Conservation (phyloP, 1,140 invertebrate species). For the Macrobrachium rosenbergii region DNA sequence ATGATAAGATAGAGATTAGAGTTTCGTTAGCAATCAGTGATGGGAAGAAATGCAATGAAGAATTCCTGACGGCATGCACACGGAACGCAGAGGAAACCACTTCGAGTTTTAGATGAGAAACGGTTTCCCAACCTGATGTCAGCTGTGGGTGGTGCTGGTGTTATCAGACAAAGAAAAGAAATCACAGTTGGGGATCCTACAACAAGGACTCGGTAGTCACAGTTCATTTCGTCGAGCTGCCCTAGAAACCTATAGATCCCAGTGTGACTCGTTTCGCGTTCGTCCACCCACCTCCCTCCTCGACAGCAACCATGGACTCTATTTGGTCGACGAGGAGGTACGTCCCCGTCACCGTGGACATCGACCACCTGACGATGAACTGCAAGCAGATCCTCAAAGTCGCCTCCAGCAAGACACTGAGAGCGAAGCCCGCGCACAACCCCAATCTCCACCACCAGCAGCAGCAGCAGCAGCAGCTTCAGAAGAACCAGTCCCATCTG, state of each 20-base stretch:
- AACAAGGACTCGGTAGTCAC: too few species aligned
- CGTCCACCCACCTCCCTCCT: too few species aligned
- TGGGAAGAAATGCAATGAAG: too few species aligned
- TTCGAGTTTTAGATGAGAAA: too few species aligned
- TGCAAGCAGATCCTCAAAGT: slow-evolving; percentile 50
- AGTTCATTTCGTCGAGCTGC: neutral
- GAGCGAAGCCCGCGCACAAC: slow-evolving; percentile 28
- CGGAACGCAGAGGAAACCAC: too few species aligned
- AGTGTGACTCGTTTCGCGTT: neutral
- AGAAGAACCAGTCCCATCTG: slow-evolving; percentile 10
- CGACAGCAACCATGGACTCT: slow-evolving; percentile 40
- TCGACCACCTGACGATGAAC: slow-evolving; percentile 51
- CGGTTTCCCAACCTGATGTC: too few species aligned
- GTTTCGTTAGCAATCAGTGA: too few species aligned
- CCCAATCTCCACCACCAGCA: neutral
- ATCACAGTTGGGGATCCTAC: too few species aligned
- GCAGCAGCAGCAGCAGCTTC: slow-evolving; percentile 16
- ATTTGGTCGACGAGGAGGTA: slow-evolving; percentile 59
- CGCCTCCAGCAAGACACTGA: slow-evolving; percentile 48
- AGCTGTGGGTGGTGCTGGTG: too few species aligned
- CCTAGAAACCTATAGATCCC: neutral
- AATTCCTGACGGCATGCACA: too few species aligned
- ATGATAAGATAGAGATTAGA: too few species aligned
- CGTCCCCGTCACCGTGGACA: slow-evolving; percentile 56
- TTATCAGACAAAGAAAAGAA: neutral